Evolutionary conservation across 2,888 invertebrate species (phyloP).

Genomic region (Drosophila paramelanica): DNA sequence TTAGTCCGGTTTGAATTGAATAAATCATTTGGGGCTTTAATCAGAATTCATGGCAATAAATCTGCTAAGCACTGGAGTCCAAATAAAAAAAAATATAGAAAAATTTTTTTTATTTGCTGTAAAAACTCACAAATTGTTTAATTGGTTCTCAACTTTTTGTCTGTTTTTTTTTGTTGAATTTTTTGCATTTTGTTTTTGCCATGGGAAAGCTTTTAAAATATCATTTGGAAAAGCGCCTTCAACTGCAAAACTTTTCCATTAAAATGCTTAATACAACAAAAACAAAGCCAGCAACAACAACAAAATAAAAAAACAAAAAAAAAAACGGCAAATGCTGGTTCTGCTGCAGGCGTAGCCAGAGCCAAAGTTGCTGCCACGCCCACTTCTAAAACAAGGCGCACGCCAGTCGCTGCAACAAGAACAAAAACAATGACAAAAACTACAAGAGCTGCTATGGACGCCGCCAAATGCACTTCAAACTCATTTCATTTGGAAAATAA

Average conservation of each 20-base stretch:
- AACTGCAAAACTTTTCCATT: slow-evolving; percentile 80
- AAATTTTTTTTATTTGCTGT: slow-evolving; percentile 44
- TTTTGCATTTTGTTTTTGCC: slow-evolving; percentile 20
- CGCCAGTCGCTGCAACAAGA: slow-evolving; percentile 26
- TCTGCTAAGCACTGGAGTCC: slow-evolving; percentile 4
- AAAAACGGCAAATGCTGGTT: slow-evolving; percentile 9
- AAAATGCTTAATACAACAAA: slow-evolving; percentile 74
- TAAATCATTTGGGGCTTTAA: slow-evolving; percentile 7
- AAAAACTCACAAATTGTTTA: slow-evolving; percentile 64
- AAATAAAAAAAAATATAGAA: slow-evolving; percentile 40
- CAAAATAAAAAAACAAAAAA: not conserved
- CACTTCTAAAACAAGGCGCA: slow-evolving; percentile 69
- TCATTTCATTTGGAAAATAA: slow-evolving; percentile 82
- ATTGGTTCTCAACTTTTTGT: slow-evolving; percentile 58
- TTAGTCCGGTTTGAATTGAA: not conserved
- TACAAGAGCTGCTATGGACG: slow-evolving; percentile 42
- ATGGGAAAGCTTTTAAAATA: slow-evolving; percentile 76
- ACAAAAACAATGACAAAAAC: slow-evolving; percentile 18
- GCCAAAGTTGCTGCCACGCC: slow-evolving; percentile 69
- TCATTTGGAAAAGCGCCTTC: slow-evolving; percentile 78
- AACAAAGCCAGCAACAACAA: slow-evolving; percentile 35
- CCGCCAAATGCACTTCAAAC: slow-evolving; percentile 80
- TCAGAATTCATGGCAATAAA: slow-evolving; percentile 34
- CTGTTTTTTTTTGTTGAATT: slow-evolving; percentile 17
- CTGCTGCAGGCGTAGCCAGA: slow-evolving; percentile 45